Base-by-base conservation (phyloP, 2,797 vertebrate species). In the Pangasius sanitwongsei region DNA sequence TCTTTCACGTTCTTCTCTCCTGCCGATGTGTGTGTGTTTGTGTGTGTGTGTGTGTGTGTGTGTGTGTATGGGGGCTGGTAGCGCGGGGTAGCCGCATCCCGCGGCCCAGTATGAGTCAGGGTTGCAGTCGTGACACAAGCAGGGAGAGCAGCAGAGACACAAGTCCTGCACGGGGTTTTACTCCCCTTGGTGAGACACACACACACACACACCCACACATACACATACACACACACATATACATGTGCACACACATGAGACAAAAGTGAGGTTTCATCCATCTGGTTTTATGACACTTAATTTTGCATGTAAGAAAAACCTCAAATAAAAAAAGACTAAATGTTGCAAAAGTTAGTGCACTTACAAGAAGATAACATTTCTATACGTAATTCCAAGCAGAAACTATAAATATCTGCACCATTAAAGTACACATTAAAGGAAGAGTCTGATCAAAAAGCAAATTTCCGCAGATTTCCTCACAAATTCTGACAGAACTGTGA, bases 141-240 rank as follows among this genome's bases (percentile, higher is more conserved):
- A 97, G 98, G 92, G 98, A 99, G 96, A 99, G 98, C 97, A 99
- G 98, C 96, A 97, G 98, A 67, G 98, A 99, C 97, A 98, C 98
- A 93, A 99, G 98, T 96, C 98, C 98, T 91, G 97, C 98, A 94
- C 96, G 98, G 96, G 97, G 98, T 96, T 99, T 99, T 91, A 91
- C 95, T 94, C 97, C 97, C 84, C 97, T 99, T 93, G 98, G 98
- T 99, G 97, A 99, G 96, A 96, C 96, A 94, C 9, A 59, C 61
- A 15, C 50, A 55, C 69, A 77, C 44, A 74, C 55, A 65, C 37
- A n/a, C 37, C 18, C 23, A 48, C 13, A 41, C 20, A 2, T 23
- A 25, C 2, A n/a, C 53, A 59, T n/a, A 80, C n/a, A 55, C 0
- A 74, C 34, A 82, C 55, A 44, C 12, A 44, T 20, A 44, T 18